phyloP scores from a whole-genome alignment of 2,113 vertebrate species.

The Laticauda laticaudata region DNA sequence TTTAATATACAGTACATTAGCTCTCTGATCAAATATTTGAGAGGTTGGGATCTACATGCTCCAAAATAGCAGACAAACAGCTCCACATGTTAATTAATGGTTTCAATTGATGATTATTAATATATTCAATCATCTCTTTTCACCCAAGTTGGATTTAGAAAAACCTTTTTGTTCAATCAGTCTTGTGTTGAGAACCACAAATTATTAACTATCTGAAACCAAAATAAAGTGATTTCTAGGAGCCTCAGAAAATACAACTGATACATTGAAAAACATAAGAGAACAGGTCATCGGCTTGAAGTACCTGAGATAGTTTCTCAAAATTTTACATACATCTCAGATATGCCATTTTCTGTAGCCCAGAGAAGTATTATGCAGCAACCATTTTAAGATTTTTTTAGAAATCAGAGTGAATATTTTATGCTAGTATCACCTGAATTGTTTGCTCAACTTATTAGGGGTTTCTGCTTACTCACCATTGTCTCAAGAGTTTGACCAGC shows the following conservation, averaged over 20 bases:
- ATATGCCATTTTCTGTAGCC: neutral
- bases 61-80: neutral
- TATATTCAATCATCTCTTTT: neutral
- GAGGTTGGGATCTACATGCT: neutral
- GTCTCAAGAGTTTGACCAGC: neutral
- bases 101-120: too few species aligned
- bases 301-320: neutral
- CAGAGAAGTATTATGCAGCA: neutral
- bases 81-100: neutral
- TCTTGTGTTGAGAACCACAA: neutral
- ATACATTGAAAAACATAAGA: neutral
- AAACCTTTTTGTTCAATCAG: neutral
- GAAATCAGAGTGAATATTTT: neutral
- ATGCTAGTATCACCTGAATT: neutral
- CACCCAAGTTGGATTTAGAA: neutral
- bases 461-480: neutral
- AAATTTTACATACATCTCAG: neutral
- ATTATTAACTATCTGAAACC: neutral
- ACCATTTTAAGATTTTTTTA: neutral
- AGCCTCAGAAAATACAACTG: neutral
- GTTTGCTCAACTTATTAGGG: neutral
- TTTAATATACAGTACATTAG: neutral
- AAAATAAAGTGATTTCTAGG: neutral
- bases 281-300: neutral
- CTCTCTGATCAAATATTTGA: neutral